Conservation (phyloP, 2,797 vertebrate species). For the Oceanodroma leucorhoa region DNA sequence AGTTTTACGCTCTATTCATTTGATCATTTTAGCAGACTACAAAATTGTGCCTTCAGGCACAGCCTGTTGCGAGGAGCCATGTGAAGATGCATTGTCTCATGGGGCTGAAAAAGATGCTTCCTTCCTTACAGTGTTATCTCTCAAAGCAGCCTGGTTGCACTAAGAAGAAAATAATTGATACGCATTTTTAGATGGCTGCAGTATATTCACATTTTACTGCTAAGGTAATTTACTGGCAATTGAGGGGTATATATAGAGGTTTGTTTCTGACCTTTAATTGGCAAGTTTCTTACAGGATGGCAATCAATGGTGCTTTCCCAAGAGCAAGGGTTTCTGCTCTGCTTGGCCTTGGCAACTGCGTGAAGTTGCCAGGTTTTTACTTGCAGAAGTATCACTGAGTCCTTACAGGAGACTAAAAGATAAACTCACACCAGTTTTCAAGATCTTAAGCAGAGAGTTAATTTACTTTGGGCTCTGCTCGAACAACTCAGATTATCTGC, state of each 20-base stretch:
- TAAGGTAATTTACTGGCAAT: background rate
- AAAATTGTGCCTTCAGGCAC: constrained; percentile 5
- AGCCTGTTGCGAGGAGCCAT: background rate
- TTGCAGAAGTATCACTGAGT: background rate
- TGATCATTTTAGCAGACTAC: background rate
- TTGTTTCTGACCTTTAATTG: background rate
- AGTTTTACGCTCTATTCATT: background rate
- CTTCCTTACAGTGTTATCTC: background rate
- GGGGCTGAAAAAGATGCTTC: background rate
- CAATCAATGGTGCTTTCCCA: background rate
- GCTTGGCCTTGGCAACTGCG: background rate
- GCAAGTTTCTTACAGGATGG: background rate
- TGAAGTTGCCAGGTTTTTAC: background rate
- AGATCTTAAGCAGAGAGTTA: background rate
- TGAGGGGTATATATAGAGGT: background rate
- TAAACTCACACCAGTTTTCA: background rate
- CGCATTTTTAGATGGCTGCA: background rate
- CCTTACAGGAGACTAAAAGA: background rate
- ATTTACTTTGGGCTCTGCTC: background rate
- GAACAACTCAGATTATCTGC: background rate
- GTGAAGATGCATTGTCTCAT: background rate
- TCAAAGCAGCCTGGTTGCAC: background rate
- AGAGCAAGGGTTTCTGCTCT: background rate
- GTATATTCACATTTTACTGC: background rate
- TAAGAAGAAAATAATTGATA: background rate